Percentiles rank a stretch among this genome's conserved stretches.
These are phyloP conservation scores for Chymomyza amoena DNA, from an alignment of 2,888 invertebrate genomes.

Conservation along the genomic window DNA sequence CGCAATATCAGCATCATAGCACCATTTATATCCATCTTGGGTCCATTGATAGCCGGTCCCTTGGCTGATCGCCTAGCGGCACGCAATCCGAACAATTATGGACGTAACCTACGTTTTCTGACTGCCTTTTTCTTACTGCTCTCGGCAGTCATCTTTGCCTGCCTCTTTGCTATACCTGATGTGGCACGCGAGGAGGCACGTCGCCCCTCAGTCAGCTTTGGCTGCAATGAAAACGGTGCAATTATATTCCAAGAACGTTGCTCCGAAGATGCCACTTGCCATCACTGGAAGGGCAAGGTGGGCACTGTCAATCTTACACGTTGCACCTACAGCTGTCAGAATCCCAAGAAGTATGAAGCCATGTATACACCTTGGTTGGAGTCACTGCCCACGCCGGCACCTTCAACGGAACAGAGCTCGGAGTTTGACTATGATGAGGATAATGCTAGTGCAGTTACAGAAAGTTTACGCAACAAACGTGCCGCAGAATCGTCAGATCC, in stretches of 20 bases:
- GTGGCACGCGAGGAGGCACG: constrained; percentile 82
- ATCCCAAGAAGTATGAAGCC: constrained; percentile 76
- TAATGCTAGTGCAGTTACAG: constrained; percentile 71
- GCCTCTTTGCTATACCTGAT: constrained; percentile 84
- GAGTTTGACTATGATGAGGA: constrained; percentile 79
- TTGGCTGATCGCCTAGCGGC: constrained; percentile 83
- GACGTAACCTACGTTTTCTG: constrained; percentile 84
- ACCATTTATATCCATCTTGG: constrained; percentile 88
- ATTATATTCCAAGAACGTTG: constrained; percentile 87
- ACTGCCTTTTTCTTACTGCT: constrained; percentile 85
- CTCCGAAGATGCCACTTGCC: constrained; percentile 83
- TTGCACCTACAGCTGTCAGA: constrained; percentile 86
- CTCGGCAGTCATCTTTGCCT: constrained; percentile 84
- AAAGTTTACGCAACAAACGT: constrained; percentile 58
- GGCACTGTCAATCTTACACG: constrained; percentile 84
- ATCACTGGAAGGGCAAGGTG: constrained; percentile 83
- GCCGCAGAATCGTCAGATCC: constrained; percentile 36
- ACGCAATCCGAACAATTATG: constrained; percentile 79
- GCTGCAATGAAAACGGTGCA: constrained; percentile 85
- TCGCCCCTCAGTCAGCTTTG: constrained; percentile 84
- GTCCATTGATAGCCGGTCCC: constrained; percentile 88
- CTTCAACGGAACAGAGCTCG: constrained; percentile 76
- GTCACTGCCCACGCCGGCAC: constrained; percentile 66
- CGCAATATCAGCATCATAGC: constrained; percentile 88
- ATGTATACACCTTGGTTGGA: constrained; percentile 76